Conservation (phyloP, 2,797 vertebrate species). For the Chaunax sp. region DNA sequence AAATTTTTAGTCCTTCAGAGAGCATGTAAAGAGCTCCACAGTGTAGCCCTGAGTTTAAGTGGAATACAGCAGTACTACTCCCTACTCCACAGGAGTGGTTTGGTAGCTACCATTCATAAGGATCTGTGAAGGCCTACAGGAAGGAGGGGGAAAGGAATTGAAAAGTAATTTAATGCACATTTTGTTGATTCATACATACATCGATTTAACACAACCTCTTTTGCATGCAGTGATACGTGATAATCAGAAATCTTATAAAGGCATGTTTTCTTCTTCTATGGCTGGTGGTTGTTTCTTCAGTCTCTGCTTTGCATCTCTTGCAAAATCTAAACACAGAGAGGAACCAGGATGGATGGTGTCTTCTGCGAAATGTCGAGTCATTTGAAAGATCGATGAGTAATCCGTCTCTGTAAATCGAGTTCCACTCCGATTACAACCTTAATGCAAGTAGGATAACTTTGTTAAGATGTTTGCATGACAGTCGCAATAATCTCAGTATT, state of each 20-base stretch:
- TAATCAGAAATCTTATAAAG: background rate
- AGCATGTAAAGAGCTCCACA: background rate
- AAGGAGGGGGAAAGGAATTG: background rate
- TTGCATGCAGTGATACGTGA: background rate
- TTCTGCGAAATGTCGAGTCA: conserved; percentile 16
- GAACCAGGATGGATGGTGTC: background rate
- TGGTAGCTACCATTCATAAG: background rate
- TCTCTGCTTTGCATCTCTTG: conserved; percentile 6
- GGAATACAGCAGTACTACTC: background rate
- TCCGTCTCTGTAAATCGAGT: conserved; percentile 53
- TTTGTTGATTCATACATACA: background rate
- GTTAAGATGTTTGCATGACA: conserved; percentile 58
- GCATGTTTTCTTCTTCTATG: background rate
- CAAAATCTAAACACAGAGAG: background rate
- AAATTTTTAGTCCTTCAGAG: conserved; percentile 7
- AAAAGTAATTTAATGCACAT: too few relatives aligned
- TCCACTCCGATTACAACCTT: conserved; percentile 38
- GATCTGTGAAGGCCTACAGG: background rate
- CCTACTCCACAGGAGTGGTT: background rate
- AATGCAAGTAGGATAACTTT: conserved; percentile 56
- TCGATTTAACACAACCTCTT: background rate
- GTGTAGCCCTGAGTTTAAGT: background rate
- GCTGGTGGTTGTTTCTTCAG: background rate
- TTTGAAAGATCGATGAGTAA: conserved; percentile 32
- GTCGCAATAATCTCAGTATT: conserved; percentile 54